Base-by-base conservation (phyloP, 2,797 vertebrate species). In the Adelosebastes latens region DNA sequence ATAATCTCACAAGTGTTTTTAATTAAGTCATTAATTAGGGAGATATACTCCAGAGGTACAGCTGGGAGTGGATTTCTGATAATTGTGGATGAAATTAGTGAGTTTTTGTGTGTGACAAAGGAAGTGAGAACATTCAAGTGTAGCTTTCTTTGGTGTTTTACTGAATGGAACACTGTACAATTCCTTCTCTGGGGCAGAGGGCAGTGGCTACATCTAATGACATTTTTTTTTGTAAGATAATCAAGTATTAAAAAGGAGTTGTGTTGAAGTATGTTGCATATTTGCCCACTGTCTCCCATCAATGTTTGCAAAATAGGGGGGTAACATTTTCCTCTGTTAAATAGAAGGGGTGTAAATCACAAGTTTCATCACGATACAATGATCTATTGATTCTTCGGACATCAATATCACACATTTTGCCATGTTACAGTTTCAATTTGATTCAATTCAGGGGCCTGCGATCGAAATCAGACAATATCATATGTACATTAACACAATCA, bases 11-110 rank as follows among this genome's bases (percentile, higher is more conserved):
- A 86, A 92, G 88, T 88, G 78, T 81, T 93, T 94, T 94, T 95
- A 93, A 95, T 95, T 92, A 94, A 94, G 91, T 89, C 88, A 93
- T 95, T 94, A 94, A 95, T 95, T 94, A 94, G 92, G 70, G 82
- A 88, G 83, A 86, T 81, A 88, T 86, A 84, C 88, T 87, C 83
- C 68, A 71, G 92, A 86, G 89, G 87, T 87, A 76, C 66, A 79
- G 78, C 87, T 88, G 71, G 59, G 62, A 89, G 81, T 84, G 63
- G 36, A 72, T 87, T 83, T 89, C 63, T 89, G 80, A 87, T 89
- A 72, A 86, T 75, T 87, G 67, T 84, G 56, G 58, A 79, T n/a
- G 20, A 67, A 89, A 87, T 87, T 68, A 82, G 76, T 82, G 63
- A 34, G 36, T 24, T 31, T 66, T 25, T 73, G 42, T 77, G 36